Conservation (phyloP, 2,113 vertebrate genomes). For the Limnothrissa miodon region DNA sequence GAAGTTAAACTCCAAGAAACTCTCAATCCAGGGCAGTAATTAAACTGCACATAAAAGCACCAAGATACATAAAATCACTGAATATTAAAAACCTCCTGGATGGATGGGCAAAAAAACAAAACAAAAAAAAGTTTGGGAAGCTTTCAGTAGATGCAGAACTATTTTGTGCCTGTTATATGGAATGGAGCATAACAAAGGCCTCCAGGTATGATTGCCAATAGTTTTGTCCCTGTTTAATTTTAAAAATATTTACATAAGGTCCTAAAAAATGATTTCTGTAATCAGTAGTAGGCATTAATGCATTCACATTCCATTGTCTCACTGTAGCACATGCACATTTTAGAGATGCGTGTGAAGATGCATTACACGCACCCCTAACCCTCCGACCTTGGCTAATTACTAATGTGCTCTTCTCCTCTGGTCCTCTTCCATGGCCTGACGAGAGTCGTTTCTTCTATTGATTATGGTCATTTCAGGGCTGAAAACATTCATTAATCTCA, state of each 20-base stretch:
- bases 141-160: too few species aligned
- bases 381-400: conserved; percentile 52
- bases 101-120: too few species aligned
- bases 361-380: conserved; percentile 44
- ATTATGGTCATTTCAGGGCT: conserved; percentile 66
- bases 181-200: too few species aligned
- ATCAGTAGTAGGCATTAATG: not conserved
- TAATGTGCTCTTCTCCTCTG: conserved; percentile 46
- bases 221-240: not conserved
- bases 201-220: too few species aligned
- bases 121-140: too few species aligned
- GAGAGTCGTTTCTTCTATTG: conserved; percentile 49
- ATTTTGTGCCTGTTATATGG: too few species aligned
- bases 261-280: too few species aligned
- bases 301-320: conserved; percentile 24
- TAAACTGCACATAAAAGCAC: too few species aligned
- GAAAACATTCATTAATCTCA: conserved; percentile 70
- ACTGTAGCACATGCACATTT: conserved; percentile 11
- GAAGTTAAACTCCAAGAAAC: not conserved
- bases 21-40: not conserved
- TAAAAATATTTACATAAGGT: not conserved
- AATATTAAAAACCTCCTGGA: too few species aligned
- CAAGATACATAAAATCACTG: too few species aligned
- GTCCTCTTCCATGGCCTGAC: conserved; percentile 36
- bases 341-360: conserved; percentile 12